These are phyloP conservation scores for Mormyrus lacerda DNA, from an alignment of 2,113 vertebrate genomes.

Conservation along the genomic window DNA sequence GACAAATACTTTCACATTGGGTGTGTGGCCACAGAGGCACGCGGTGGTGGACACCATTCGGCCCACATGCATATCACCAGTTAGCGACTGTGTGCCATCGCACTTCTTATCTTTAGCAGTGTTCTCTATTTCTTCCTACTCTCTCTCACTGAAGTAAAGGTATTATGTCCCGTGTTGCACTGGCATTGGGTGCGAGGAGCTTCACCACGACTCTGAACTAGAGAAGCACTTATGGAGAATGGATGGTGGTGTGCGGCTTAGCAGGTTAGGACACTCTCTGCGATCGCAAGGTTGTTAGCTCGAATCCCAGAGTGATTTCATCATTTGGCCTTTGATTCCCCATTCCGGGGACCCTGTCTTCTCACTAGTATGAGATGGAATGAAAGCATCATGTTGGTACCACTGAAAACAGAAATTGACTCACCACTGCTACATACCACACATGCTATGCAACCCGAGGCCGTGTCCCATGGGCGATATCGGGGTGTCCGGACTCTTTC, in stretches of 20 bases:
- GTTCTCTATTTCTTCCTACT: not conserved
- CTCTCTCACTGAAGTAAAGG: not conserved
- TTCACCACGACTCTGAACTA: not conserved
- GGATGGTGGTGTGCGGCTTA: not conserved
- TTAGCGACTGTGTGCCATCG: slow-evolving; percentile 9
- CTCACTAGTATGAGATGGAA: not conserved
- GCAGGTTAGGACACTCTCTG: not conserved
- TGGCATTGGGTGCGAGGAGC: not conserved
- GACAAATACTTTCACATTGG: slow-evolving; percentile 67
- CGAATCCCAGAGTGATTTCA: not conserved
- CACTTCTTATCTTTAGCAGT: not conserved
- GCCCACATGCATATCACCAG: slow-evolving; percentile 47
- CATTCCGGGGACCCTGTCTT: not conserved
- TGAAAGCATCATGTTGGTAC: not conserved
- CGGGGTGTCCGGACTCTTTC: not conserved
- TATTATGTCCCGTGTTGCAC: not conserved
- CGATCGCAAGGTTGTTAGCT: not conserved
- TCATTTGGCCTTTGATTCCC: not conserved
- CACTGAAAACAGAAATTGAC: not conserved
- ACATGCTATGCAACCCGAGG: not conserved
- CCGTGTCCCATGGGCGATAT: not conserved
- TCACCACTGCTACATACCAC: not conserved
- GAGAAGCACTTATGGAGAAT: not conserved
- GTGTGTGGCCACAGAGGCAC: slow-evolving; percentile 62
- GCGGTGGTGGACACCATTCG: slow-evolving; percentile 52